phyloP scores from a whole-genome alignment of 1,140 invertebrate species.

The Drosophila tristis region DNA sequence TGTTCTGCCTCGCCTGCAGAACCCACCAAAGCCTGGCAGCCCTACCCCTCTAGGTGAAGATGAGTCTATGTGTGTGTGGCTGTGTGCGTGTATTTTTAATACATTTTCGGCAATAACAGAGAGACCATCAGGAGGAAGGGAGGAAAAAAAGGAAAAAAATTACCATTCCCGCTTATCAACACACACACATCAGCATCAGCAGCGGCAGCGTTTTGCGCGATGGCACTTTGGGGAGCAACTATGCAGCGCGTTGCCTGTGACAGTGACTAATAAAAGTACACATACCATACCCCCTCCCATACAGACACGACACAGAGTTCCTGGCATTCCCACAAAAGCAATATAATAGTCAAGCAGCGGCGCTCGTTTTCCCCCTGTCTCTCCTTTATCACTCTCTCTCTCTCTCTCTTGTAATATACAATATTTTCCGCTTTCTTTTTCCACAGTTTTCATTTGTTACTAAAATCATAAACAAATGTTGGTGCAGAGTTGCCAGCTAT shows the following conservation, averaged over 20 bases:
- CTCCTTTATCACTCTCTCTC: background rate
- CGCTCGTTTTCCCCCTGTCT: conserved; percentile 19
- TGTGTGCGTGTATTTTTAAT: conserved; percentile 62
- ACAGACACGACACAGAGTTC: background rate
- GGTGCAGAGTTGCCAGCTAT: conserved; percentile 52
- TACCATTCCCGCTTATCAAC: conserved; percentile 67
- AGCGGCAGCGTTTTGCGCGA: conserved; percentile 60
- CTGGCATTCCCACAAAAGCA: conserved; percentile 57
- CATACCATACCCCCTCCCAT: conserved; percentile 8
- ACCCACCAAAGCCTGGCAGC: conserved; percentile 8
- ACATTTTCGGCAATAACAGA: conserved; percentile 60
- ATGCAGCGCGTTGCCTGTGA: conserved; percentile 51
- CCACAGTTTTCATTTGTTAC: conserved; percentile 80
- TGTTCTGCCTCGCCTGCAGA: background rate
- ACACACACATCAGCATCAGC: conserved; percentile 56
- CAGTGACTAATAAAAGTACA: conserved; percentile 76
- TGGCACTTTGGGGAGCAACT: conserved; percentile 80
- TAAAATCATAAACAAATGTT: conserved; percentile 63
- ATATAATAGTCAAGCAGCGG: conserved; percentile 77
- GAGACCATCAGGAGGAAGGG: conserved; percentile 2
- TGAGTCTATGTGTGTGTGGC: conserved; percentile 24
- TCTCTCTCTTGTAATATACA: conserved; percentile 57
- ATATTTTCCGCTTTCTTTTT: conserved; percentile 72
- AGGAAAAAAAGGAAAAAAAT: conserved; percentile 28
- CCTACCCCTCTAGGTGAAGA: conserved; percentile 24